Conservation (phyloP, 2,113 vertebrate genomes). For the Forbesichthys papilliferus region DNA sequence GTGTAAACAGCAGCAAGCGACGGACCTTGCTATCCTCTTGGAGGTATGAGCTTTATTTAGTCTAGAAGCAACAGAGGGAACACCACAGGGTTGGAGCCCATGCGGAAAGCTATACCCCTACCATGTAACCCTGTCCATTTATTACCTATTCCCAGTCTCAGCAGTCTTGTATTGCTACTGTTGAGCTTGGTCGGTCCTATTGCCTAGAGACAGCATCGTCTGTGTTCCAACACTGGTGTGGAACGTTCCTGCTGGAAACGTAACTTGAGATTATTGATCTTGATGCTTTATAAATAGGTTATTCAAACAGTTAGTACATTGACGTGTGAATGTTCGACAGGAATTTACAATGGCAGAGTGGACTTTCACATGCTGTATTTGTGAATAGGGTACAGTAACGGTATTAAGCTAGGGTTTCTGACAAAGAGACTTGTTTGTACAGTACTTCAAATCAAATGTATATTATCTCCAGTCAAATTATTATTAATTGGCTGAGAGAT, state of each 20-base stretch:
- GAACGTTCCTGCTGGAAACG: constrained; percentile 18
- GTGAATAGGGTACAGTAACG: too few species aligned
- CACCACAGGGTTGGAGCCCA: constrained; percentile 3
- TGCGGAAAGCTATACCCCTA: constrained; percentile 16
- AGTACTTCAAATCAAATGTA: constrained; percentile 16
- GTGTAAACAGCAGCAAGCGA: constrained; percentile 21
- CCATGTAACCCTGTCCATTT: constrained; percentile 7
- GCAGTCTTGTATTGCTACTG: neutral
- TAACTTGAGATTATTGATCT: constrained; percentile 6
- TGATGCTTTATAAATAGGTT: constrained; percentile 19
- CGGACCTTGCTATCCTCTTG: constrained; percentile 48
- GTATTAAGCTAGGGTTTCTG: too few species aligned
- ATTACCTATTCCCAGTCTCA: constrained; percentile 12
- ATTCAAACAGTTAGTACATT: constrained; percentile 15
- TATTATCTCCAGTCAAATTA: too few species aligned
- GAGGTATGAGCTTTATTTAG: constrained; percentile 58
- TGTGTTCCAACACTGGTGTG: neutral
- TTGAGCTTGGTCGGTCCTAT: too few species aligned
- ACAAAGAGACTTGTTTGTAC: constrained; percentile 2
- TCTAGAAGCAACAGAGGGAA: constrained; percentile 40
- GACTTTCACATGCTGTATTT: too few species aligned
- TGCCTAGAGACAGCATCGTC: too few species aligned
- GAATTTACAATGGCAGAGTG: neutral
- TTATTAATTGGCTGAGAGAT: too few species aligned
- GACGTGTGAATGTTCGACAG: neutral